Evolutionary conservation across 2,888 invertebrate genomes (phyloP), one percentile per base, ranked within the genome.

Genomic region (Polymixis lichenea): DNA sequence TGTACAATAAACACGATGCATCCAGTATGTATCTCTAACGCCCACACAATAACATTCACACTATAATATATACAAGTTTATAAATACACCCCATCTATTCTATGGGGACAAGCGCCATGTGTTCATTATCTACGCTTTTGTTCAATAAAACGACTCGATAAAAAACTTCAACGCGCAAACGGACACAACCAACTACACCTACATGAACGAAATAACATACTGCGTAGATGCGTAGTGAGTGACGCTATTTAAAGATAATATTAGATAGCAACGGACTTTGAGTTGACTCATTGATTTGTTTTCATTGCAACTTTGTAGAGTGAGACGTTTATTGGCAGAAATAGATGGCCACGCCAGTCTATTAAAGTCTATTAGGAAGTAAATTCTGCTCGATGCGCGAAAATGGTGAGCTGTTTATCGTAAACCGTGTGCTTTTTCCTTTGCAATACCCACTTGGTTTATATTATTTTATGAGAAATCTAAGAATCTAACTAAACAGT

Each of bases 221-320:
- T 19, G 22, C 60, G 19, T 60, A 22, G 67, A 5, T 49, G 22
- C n/a, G 46, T 65, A 64, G 38, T 77, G 66, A 62, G 46, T 77
- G 66, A 67, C 19, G 58, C 53, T 60, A 25, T 76, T 68, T 55
- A 49, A 22, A 65, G 69, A 68, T 68, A 60, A 64, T 78, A n/a
- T 64, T 64, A 66, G 55, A 70, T 64, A 82, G 77, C 53, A 77
- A 72, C 64, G 78, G 78, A 72, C 81, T 79, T 83, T 79, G 72
- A 78, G 32, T 43, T 68, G 46, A 58, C 28, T 51, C 46, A 60
- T 83, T 28, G 49, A 43, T 83, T 78, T 78, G 67, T 72, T 58
- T 79, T 65, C 15, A 72, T 71, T 82, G 62, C 38, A 56, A 46
- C 28, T 82, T 28, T 55, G 46, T 53, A 67, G 32, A 70, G 11